Percentiles rank a stretch among this genome's conserved stretches.
Evolutionary conservation across 2,797 vertebrate species (phyloP).

Genomic region (Poecilia picta): DNA sequence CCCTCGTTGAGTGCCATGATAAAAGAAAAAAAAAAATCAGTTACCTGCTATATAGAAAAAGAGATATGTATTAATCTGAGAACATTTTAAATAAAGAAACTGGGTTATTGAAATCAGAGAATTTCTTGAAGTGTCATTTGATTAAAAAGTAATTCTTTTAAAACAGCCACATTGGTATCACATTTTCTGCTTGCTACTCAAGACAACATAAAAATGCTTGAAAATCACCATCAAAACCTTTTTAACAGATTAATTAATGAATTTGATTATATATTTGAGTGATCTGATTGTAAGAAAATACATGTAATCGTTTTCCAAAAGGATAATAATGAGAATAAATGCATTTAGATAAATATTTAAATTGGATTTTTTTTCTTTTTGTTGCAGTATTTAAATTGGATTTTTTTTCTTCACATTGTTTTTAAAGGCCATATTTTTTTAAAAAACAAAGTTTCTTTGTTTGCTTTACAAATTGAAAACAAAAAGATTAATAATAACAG

Average conservation of each 20-base stretch:
- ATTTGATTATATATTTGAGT: neutral
- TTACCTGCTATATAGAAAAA: neutral
- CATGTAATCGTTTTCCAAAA: neutral
- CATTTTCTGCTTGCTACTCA: neutral
- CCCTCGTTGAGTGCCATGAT: slow-evolving; percentile 58
- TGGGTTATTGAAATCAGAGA: neutral
- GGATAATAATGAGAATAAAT: neutral
- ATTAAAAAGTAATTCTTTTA: neutral
- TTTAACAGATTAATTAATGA: neutral
- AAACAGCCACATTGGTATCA: neutral
- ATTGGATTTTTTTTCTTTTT: neutral
- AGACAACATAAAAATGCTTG: neutral
- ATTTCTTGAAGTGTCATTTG: neutral
- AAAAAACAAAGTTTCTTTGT: neutral
- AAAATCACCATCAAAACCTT: neutral
- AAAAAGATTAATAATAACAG: neutral
- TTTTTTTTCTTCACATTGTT: neutral
- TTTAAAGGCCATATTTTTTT: neutral
- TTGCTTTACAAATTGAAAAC: neutral
- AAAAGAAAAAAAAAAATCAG: slow-evolving; percentile 13
- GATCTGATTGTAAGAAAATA: neutral
- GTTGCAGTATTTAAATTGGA: neutral
- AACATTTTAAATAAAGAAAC: neutral
- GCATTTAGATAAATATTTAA: neutral
- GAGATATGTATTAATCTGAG: neutral